Percentiles rank a stretch among this genome's conserved stretches.
These are phyloP conservation scores for Strix uralensis DNA, from an alignment of 2,113 vertebrate genomes.

Conservation along the genomic window DNA sequence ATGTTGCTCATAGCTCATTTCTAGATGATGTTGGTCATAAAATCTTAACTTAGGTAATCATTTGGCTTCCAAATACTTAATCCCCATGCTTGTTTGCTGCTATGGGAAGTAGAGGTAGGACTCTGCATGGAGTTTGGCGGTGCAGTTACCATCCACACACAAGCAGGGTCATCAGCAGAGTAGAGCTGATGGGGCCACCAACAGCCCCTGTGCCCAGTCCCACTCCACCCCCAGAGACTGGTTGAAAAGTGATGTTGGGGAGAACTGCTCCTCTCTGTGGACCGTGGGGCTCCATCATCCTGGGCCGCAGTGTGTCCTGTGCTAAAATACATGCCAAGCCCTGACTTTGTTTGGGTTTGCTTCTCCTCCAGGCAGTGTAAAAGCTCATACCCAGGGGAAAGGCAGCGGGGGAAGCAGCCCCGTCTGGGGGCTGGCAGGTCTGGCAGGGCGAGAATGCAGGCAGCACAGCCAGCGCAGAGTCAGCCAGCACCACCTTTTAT, in stretches of 20 bases:
- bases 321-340: background rate
- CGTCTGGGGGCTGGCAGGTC: rapidly evolving
- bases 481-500: background rate
- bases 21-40: background rate
- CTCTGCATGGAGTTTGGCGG: background rate
- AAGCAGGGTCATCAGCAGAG: rapidly evolving
- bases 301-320: rapidly evolving
- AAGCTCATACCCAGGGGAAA: background rate
- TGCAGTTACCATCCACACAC: background rate
- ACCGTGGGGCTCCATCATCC: rapidly evolving
- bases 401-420: background rate
- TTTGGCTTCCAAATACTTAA: background rate
- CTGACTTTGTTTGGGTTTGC: background rate
- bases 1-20: background rate
- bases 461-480: background rate
- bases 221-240: rapidly evolving
- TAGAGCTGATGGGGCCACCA: background rate
- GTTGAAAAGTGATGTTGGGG: rapidly evolving
- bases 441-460: background rate
- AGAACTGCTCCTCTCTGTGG: background rate
- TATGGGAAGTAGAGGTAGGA: background rate
- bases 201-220: background rate
- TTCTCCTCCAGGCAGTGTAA: rapidly evolving
- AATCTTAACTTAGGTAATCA: background rate
- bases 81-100: background rate